Percentiles rank a stretch among this genome's conserved stretches.
Evolutionary conservation across 2,888 invertebrate species (phyloP).

Genomic region (Eretmocerus hayati): DNA sequence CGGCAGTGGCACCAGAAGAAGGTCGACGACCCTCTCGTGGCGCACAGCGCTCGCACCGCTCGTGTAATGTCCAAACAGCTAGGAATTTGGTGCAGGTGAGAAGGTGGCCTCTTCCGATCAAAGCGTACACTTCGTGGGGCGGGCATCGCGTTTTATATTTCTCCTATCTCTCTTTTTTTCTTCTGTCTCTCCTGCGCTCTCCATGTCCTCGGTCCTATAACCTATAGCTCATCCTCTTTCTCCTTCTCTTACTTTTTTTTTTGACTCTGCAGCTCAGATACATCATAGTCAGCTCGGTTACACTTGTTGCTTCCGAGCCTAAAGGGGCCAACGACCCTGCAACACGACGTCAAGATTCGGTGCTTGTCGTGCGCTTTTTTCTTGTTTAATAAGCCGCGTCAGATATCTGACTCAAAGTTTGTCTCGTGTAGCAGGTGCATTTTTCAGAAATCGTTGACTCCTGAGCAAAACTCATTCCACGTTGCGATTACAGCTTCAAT

Average conservation of each 20-base stretch:
- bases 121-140: background rate
- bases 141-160: constrained; percentile 10
- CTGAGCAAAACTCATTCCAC: too few relatives aligned
- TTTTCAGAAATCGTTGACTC: constrained; percentile 17
- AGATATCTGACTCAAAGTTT: constrained; percentile 6
- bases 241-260: background rate
- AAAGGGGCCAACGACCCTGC: constrained; percentile 17
- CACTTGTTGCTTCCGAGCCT: constrained; percentile 5
- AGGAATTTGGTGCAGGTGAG: constrained; percentile 47
- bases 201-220: too few relatives aligned
- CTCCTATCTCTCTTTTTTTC: constrained; percentile 12
- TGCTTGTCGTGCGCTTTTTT: constrained; percentile 14
- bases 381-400: constrained; percentile 4
- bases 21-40: constrained; percentile 34
- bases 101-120: constrained; percentile 9
- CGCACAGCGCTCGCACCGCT: background rate
- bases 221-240: too few relatives aligned
- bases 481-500: too few relatives aligned
- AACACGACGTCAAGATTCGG: constrained; percentile 1
- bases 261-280: background rate
- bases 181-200: background rate
- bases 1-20: constrained; percentile 10
- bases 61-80: constrained; percentile 30
- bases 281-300: background rate
- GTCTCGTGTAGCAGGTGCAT: constrained; percentile 11